Conservation (phyloP, 2,113 vertebrate species). For the Uropsilus gracilis region DNA sequence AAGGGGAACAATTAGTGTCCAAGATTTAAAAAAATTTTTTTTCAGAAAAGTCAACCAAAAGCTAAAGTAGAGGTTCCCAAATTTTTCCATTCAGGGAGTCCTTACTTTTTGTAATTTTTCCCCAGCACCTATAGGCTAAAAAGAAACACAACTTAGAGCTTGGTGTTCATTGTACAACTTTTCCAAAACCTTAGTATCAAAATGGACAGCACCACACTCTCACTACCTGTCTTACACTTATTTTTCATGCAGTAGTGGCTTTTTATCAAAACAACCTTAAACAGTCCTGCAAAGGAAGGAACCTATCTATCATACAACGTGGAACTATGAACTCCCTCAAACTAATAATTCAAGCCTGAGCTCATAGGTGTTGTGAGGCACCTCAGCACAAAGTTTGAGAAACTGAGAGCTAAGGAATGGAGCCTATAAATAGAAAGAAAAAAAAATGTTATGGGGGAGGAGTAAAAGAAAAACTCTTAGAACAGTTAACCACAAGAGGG, state of each 20-base stretch:
- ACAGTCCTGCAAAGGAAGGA: neutral
- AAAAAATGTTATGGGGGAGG: neutral
- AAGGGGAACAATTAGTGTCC: neutral
- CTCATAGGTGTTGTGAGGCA: neutral
- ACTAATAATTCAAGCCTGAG: neutral
- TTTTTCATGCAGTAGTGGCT: neutral
- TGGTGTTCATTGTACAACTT: neutral
- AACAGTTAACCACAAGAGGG: constrained; percentile 68
- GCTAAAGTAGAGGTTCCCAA: neutral
- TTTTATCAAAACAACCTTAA: constrained; percentile 24
- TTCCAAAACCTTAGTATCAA: constrained; percentile 28
- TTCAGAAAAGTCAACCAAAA: constrained; percentile 27
- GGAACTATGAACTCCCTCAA: neutral
- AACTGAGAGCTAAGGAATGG: constrained; percentile 28
- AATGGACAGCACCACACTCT: neutral
- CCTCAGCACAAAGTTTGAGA: neutral
- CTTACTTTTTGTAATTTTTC: constrained; percentile 36
- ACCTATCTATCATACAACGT: neutral
- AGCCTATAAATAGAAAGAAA: neutral
- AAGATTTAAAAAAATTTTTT: neutral
- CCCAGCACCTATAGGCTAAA: neutral
- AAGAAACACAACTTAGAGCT: constrained; percentile 26
- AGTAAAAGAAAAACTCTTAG: constrained; percentile 34
- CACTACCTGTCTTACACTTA: neutral
- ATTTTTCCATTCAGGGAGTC: neutral